Percentiles rank a stretch among this genome's conserved stretches.
phyloP scores from a whole-genome alignment of 2,113 vertebrate species.

The Montifringilla adamsi region DNA sequence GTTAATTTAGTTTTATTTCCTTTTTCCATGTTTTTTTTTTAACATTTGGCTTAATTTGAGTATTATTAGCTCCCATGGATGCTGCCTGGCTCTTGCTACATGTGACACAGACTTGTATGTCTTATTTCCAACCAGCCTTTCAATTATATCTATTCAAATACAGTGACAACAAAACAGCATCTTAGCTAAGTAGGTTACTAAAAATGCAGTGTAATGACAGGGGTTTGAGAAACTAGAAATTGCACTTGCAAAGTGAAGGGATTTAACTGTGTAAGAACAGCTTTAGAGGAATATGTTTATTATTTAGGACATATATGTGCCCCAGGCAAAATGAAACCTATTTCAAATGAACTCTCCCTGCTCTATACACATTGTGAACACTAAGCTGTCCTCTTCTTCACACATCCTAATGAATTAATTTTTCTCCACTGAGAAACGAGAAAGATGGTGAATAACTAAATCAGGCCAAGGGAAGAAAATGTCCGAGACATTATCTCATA shows the following conservation, averaged over 20 bases:
- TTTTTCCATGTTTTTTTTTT: neutral
- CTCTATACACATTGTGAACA: neutral
- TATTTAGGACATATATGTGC: conserved; percentile 5
- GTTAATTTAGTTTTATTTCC: neutral
- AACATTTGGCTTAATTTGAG: neutral
- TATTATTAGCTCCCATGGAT: neutral
- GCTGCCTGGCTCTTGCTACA: neutral
- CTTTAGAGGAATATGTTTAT: conserved; percentile 8
- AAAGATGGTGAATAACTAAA: neutral
- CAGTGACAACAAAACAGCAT: neutral
- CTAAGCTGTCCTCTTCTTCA: neutral
- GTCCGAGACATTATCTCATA: neutral
- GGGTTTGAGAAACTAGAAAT: neutral
- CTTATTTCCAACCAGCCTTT: neutral
- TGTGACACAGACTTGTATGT: neutral
- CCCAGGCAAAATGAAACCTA: neutral
- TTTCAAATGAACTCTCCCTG: neutral
- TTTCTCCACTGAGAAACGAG: neutral
- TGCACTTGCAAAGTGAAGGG: neutral
- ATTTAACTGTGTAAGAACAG: neutral
- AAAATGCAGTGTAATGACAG: neutral
- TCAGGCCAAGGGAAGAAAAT: neutral
- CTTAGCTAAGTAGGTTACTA: conserved; percentile 20
- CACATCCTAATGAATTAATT: neutral
- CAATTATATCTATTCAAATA: neutral